These are phyloP conservation scores for Ovis canadensis DNA, from an alignment of 2,113 vertebrate species.

Conservation along the genomic window DNA sequence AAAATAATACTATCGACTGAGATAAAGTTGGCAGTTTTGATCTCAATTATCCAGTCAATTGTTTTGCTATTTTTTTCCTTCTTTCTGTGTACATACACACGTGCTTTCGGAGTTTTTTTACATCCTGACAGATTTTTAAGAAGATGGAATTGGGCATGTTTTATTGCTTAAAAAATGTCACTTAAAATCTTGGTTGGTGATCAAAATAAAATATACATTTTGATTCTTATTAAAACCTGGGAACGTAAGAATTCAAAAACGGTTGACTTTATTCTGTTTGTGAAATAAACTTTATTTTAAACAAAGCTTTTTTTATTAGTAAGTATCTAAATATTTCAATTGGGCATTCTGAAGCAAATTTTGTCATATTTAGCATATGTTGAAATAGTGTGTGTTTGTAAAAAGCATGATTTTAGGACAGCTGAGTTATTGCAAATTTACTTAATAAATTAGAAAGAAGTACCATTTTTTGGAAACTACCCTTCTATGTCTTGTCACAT, in stretches of 20 bases:
- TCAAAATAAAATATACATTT: not conserved
- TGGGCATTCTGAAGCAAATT: not conserved
- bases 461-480: not conserved
- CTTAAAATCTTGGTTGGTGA: not conserved
- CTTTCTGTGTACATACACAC: not conserved
- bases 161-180: not conserved
- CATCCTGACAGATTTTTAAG: not conserved
- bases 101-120: not conserved
- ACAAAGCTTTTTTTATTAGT: not conserved
- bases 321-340: not conserved
- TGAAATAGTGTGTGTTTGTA: not conserved
- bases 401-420: not conserved
- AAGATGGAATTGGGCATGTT: not conserved
- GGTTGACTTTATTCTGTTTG: not conserved
- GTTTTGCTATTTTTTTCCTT: not conserved
- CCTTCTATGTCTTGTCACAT: not conserved
- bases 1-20: not conserved
- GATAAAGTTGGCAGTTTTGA: not conserved
- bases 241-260: not conserved
- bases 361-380: not conserved
- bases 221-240: not conserved
- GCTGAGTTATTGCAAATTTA: not conserved
- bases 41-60: not conserved
- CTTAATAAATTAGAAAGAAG: not conserved
- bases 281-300: not conserved